phyloP scores from a whole-genome alignment of 2,113 vertebrate genomes.

The Hepsetus odoe region DNA sequence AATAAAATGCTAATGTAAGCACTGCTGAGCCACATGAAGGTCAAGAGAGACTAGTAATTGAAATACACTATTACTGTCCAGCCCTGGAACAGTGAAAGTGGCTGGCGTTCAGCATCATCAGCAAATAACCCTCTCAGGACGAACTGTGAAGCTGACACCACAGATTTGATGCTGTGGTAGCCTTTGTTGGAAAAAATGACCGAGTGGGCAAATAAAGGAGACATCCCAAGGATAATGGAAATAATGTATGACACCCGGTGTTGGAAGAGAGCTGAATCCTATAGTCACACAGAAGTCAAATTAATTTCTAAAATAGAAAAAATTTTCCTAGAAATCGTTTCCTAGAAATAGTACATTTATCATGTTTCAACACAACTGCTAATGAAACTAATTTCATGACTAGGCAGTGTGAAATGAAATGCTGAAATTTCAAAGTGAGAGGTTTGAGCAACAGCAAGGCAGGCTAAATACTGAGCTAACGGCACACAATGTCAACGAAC shows the following conservation, averaged over 20 bases:
- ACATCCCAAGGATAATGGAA: not conserved
- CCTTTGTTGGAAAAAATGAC: not conserved
- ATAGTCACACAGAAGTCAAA: not conserved
- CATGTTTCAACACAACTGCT: too few species aligned
- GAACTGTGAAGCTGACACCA: not conserved
- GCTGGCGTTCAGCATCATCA: conserved; percentile 8
- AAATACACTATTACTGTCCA: not conserved
- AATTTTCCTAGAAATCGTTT: too few species aligned
- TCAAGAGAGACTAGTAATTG: conserved; percentile 12
- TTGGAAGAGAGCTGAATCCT: not conserved
- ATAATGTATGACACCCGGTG: not conserved
- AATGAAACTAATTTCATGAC: too few species aligned
- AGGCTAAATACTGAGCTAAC: too few species aligned
- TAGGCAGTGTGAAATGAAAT: too few species aligned
- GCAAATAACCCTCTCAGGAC: conserved; percentile 1
- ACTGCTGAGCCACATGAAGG: not conserved
- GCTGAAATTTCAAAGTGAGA: too few species aligned
- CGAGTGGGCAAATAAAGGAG: not conserved
- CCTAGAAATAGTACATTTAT: too few species aligned
- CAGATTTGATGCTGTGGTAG: conserved; percentile 1
- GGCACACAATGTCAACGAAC: too few species aligned
- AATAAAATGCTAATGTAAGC: conserved; percentile 2
- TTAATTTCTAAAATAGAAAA: not conserved
- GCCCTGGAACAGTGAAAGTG: not conserved
- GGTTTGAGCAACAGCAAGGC: too few species aligned